Base-by-base conservation (phyloP, 2,888 invertebrate species). In the Pocota personata region DNA sequence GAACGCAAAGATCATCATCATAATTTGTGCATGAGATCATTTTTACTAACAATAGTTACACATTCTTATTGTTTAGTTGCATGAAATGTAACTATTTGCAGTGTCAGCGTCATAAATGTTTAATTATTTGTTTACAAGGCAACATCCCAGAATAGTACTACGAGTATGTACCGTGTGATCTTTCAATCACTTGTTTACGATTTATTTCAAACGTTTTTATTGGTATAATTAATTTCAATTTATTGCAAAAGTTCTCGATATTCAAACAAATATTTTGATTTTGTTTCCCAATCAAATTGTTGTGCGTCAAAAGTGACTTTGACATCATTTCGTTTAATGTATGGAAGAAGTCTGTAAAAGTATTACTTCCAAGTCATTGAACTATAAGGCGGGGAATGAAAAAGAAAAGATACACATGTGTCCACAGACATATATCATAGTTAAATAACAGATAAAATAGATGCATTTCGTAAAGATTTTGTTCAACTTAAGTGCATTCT, bases 171-270 rank as follows among this genome's bases (percentile, higher is more conserved):
- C 2, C 24, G 32, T 32, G 32, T 8, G 27, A 50, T 50, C 24
- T n/a, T n/a, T 27, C n/a, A 27, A 24, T 24, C 1, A 40, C 1
- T 60, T 16, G 43, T 58, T 58, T 37, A 37, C 27, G 43, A 32
- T 46, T 48, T 7, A 21, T 50, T 50, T 24, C 32, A n/a, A 21
- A 32, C n/a, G 35, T 48, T 64, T 46, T 40, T 64, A 64, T 48
- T 62, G 14, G 7, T 14, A 7, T 35, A 66, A 66, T 66, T 24
- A 50, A 50, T 66, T 50, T 66, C 66, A 66, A 66, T 66, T 66
- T 32, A 24, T 4, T 35, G n/a, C 8, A 8, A 8, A 10, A 35
- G 12, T 40, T 66, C 35, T 66, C 35, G 21, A 52, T 46, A 48
- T 30, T 19, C 12, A 21, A 21, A 19, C 19, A 7, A 48, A 32